Percentiles rank a stretch among this genome's conserved stretches.
Evolutionary conservation across 2,113 vertebrate genomes (phyloP).

Genomic region (Grammomys dolichurus): DNA sequence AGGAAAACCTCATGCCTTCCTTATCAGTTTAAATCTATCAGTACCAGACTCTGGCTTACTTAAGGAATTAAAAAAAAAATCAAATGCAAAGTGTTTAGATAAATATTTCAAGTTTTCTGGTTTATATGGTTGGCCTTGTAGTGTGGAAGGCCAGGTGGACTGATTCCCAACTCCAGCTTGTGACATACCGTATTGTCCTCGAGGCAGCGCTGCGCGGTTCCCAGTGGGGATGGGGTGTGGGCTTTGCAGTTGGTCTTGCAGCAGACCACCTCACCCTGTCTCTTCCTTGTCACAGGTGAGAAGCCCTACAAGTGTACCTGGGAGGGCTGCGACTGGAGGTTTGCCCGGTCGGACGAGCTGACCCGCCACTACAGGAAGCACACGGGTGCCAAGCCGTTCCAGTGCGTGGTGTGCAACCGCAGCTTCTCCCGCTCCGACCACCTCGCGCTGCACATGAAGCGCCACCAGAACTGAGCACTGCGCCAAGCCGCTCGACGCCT

Average conservation of each 20-base stretch:
- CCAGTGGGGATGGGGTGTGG: not conserved
- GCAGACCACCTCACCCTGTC: slow-evolving; percentile 51
- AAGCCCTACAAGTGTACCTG: slow-evolving; percentile 98
- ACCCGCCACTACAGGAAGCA: slow-evolving; percentile 99
- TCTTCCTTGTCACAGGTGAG: slow-evolving; percentile 90
- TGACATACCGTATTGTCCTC: not conserved
- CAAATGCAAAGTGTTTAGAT: not conserved
- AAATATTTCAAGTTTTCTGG: not conserved
- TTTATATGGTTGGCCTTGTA: not conserved
- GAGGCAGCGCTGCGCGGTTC: not conserved
- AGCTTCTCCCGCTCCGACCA: slow-evolving; percentile 98
- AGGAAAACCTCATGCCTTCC: no score
- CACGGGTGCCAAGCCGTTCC: slow-evolving; percentile 98
- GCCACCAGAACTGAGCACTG: slow-evolving; percentile 93
- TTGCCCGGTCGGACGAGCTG: slow-evolving; percentile 97
- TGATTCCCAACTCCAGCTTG: not conserved
- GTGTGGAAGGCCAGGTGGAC: not conserved
- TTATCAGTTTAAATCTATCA: not conserved
- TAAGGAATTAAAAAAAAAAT: not conserved
- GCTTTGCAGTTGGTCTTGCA: accelerated
- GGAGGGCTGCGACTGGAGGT: slow-evolving; percentile 98
- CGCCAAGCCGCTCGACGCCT: not conserved
- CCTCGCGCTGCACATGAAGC: slow-evolving; percentile 99
- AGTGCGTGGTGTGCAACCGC: slow-evolving; percentile 95
- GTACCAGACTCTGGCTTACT: not conserved